These are phyloP conservation scores for Calidris pygmaea DNA, from an alignment of 2,113 vertebrate species.

Conservation along the genomic window DNA sequence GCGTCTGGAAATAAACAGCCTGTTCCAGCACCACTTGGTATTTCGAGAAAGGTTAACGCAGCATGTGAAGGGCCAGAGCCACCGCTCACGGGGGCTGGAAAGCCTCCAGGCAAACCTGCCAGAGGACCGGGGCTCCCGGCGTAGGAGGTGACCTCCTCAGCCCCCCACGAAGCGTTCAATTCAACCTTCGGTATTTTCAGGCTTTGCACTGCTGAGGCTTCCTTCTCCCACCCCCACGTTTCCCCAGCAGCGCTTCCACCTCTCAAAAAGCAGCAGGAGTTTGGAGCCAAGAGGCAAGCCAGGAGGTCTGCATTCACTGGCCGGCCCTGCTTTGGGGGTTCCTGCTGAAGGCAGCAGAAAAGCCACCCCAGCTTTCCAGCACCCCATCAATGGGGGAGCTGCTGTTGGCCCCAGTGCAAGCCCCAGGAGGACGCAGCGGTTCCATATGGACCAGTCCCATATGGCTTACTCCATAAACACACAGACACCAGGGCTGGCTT, in stretches of 20 bases:
- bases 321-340: background rate
- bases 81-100: background rate
- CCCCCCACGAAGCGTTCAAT: rapidly evolving
- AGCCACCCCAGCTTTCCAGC: background rate
- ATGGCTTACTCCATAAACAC: rapidly evolving
- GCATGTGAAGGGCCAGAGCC: background rate
- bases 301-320: rapidly evolving
- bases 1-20: background rate
- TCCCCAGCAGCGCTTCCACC: background rate
- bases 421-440: background rate
- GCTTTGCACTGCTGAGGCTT: background rate
- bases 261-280: background rate
- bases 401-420: rapidly evolving
- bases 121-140: background rate
- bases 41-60: slow-evolving; percentile 40
- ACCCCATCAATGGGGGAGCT: rapidly evolving
- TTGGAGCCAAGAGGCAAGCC: background rate
- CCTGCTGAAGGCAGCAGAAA: background rate
- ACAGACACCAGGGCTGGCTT: rapidly evolving
- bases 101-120: background rate
- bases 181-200: background rate
- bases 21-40: slow-evolving; percentile 36
- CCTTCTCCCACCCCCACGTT: background rate
- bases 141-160: background rate
- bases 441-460: rapidly evolving